Base-by-base conservation (phyloP, 2,888 invertebrate species). In the Timandra comae region DNA sequence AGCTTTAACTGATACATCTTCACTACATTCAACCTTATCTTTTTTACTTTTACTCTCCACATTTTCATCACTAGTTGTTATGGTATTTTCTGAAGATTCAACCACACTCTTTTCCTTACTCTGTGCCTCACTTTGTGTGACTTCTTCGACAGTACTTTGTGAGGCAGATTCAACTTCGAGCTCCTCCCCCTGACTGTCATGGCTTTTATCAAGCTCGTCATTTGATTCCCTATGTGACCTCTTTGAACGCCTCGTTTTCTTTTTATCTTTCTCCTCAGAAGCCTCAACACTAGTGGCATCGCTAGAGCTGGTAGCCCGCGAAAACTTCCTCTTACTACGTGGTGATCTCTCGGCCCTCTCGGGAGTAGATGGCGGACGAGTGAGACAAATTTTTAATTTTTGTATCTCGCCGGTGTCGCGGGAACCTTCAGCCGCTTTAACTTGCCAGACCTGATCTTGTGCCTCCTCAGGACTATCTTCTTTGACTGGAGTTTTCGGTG, bases 331-430 rank as follows among this genome's bases (percentile, higher is more conserved):
- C 46, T 80, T 82, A 43, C 87, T 81, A 7, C 86, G 75, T 13
- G 86, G 86, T 4, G 87, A 86, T 43, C 84, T 79, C 37, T 86
- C 87, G 1, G 61, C 72, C 45, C 85, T 66, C 55, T 88, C 88
- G 1, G 88, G 87, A 6, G 88, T 87, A 7, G 85, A 80, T 0
- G 87, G 76, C 1, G 88, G 88, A 12, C 90, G 85, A 33, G 89
- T 88, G 43, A 90, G 68, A 53, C 89, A 90, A 47, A 91, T 84
- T 62, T 90, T 91, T 13, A 90, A 59, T 62, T 90, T 90, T 51
- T 90, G 87, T 52, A 90, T 89, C 61, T 90, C 89, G 6, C 90
- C 90, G 3, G 59, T 56, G 38, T 84, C 84, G 6, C 78, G 75
- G 27, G 87, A 63, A 40, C 73, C 62, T 31, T 85, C 82, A 7